These are phyloP conservation scores for Zaprionus lineosus DNA, from an alignment of 2,888 invertebrate species.

Conservation along the genomic window DNA sequence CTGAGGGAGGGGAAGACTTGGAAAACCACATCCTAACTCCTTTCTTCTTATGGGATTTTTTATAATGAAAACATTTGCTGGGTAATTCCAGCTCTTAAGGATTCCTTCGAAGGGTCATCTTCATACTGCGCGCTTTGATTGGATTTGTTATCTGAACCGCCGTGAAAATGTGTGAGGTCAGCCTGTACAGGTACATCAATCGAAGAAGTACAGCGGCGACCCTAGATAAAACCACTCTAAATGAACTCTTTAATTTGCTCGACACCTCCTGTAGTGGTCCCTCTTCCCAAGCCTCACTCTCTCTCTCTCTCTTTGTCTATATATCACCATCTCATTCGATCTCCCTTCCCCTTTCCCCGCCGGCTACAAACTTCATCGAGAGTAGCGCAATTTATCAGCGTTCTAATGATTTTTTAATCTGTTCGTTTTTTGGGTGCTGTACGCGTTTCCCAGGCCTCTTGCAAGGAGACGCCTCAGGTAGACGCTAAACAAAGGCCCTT, in stretches of 20 bases:
- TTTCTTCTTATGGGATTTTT: too few relatives aligned
- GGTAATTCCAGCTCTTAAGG: too few relatives aligned
- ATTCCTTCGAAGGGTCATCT: neutral
- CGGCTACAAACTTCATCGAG: too few relatives aligned
- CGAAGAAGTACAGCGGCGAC: neutral
- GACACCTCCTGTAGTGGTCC: conserved; percentile 56
- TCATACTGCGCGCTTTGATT: neutral
- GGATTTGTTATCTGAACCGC: neutral
- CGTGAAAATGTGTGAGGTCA: conserved; percentile 19
- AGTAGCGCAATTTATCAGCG: conserved; percentile 62
- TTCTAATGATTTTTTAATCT: conserved; percentile 70
- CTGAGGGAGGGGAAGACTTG: too few relatives aligned
- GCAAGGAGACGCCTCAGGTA: conserved; percentile 40
- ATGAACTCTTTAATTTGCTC: conserved; percentile 56
- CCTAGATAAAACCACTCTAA: conserved; percentile 32
- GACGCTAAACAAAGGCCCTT: conserved; percentile 22
- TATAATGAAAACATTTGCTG: too few relatives aligned
- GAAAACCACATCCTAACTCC: too few relatives aligned
- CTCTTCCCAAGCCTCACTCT: conserved; percentile 21
- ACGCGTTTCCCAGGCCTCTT: conserved; percentile 37
- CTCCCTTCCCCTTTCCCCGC: neutral
- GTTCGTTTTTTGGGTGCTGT: conserved; percentile 39
- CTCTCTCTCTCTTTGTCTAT: too few relatives aligned
- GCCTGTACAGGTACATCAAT: neutral
- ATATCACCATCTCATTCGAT: conserved; percentile 40